Conservation (phyloP, 2,113 vertebrate genomes). For the Rhegmatorhina hoffmannsi region DNA sequence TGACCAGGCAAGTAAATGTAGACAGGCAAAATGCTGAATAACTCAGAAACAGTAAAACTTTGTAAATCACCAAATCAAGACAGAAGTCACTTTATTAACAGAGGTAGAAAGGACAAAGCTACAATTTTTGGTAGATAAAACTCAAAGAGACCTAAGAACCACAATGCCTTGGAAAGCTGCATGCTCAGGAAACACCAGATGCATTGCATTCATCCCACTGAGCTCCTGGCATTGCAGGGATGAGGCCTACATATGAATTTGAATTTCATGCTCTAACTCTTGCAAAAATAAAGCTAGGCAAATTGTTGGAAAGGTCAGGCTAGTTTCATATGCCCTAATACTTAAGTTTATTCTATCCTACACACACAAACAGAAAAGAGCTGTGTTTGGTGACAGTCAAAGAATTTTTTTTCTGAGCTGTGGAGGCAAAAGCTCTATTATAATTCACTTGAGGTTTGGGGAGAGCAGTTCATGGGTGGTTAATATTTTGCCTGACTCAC, state of each 20-base stretch:
- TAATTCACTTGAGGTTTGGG: not conserved
- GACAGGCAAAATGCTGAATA: not conserved
- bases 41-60: not conserved
- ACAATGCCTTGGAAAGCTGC: not conserved
- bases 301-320: not conserved
- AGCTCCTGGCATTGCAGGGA: not conserved
- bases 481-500: constrained; percentile 32
- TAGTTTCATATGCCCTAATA: not conserved
- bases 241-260: not conserved
- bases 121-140: not conserved
- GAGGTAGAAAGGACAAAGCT: not conserved
- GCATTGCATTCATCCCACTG: not conserved
- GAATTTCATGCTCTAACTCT: not conserved
- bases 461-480: not conserved
- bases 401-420: not conserved
- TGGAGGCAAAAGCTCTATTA: not conserved
- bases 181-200: not conserved
- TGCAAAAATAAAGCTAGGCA: not conserved
- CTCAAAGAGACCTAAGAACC: not conserved
- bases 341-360: not conserved
- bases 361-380: not conserved
- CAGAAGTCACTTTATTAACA: not conserved
- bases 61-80: not conserved
- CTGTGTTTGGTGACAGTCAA: not conserved
- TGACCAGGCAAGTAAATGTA: not conserved